phyloP scores from a whole-genome alignment of 2,113 vertebrate species.

The Dasyornis broadbenti region DNA sequence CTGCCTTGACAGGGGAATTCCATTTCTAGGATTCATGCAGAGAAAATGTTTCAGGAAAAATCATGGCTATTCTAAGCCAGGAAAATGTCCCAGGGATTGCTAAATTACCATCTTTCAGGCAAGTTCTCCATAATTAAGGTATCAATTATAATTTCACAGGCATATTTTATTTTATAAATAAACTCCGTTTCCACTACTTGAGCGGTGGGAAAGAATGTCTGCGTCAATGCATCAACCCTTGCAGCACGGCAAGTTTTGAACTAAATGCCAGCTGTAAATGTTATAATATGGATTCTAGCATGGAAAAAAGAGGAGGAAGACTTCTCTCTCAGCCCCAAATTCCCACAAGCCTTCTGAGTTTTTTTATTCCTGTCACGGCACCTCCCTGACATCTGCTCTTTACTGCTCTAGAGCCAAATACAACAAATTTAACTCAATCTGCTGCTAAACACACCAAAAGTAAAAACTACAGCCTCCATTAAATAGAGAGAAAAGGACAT shows the following conservation, averaged over 20 bases:
- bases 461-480: background rate
- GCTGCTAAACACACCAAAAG: conserved; percentile 26
- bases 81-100: background rate
- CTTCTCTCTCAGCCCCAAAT: background rate
- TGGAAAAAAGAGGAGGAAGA: background rate
- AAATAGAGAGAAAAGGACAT: background rate
- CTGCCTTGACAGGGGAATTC: background rate
- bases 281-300: background rate
- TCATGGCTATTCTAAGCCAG: background rate
- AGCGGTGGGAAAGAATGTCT: conserved; percentile 44
- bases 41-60: conserved; percentile 4
- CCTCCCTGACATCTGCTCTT: conserved; percentile 49
- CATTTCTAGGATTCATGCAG: background rate
- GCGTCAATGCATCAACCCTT: background rate
- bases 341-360: conserved; percentile 13
- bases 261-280: background rate
- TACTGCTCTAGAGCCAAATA: conserved; percentile 30
- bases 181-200: conserved; percentile 6
- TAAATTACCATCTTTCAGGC: background rate
- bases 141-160: conserved; percentile 42
- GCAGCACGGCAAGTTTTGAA: background rate
- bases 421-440: conserved; percentile 42
- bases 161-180: conserved; percentile 48
- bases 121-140: conserved; percentile 31
- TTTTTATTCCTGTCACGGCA: conserved; percentile 46